Percentiles rank a stretch among this genome's conserved stretches.
Evolutionary conservation across 2,113 vertebrate species (phyloP).

Genomic region (Albula goreensis): DNA sequence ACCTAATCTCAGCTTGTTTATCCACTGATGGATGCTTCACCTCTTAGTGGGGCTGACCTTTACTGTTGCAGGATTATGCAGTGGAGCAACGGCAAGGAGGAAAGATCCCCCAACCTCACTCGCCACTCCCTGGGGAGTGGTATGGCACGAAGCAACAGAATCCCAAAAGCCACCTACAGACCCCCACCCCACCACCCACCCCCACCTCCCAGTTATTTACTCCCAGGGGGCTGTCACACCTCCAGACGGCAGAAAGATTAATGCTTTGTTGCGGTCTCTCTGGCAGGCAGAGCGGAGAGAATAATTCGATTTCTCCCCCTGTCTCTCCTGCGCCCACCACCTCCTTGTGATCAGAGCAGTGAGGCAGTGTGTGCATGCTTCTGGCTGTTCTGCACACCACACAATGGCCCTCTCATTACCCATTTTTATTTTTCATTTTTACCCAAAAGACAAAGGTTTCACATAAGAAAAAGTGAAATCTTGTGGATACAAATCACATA

Average conservation of each 20-base stretch:
- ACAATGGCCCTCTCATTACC: conserved; percentile 21
- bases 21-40: background rate
- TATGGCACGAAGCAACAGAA: conserved; percentile 4
- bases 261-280: conserved; percentile 59
- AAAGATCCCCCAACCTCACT: background rate
- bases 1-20: background rate
- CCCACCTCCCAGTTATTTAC: conserved; percentile 23
- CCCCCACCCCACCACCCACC: background rate
- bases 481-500: too few species aligned
- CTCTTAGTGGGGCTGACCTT: background rate
- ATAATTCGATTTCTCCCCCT: conserved; percentile 65
- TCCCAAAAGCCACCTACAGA: conserved; percentile 33
- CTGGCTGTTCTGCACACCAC: conserved; percentile 34
- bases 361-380: conserved; percentile 15
- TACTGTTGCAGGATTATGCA: background rate
- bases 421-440: background rate
- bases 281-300: conserved; percentile 64
- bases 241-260: conserved; percentile 54
- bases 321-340: conserved; percentile 43
- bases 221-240: conserved; percentile 33
- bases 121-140: background rate
- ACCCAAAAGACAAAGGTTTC: background rate
- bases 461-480: conserved; percentile 20
- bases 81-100: background rate
- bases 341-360: conserved; percentile 4